phyloP scores from a whole-genome alignment of 2,113 vertebrate species.

The Stictonetta naevosa region DNA sequence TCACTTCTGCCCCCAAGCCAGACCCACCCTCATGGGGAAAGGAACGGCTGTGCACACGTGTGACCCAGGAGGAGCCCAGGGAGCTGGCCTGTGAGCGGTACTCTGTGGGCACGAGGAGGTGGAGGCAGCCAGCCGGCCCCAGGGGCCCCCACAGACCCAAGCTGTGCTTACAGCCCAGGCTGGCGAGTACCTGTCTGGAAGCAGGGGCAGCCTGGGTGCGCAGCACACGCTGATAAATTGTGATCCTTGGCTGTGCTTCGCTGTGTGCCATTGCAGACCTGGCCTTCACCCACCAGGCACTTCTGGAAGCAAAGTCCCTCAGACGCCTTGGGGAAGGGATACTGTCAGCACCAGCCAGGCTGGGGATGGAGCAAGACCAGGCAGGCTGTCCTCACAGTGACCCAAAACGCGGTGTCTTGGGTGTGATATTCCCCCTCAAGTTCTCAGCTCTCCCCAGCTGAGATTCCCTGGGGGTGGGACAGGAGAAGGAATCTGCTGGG shows the following conservation, averaged over 20 bases:
- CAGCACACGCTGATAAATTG: accelerated
- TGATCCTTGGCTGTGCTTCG: accelerated
- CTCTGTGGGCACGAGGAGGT: neutral
- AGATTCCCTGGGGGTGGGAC: neutral
- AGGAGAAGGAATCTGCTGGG: slow-evolving; percentile 39
- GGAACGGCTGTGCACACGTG: neutral
- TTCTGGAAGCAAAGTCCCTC: neutral
- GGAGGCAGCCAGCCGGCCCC: neutral
- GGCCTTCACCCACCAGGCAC: neutral
- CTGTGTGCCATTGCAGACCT: neutral
- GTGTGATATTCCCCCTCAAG: neutral
- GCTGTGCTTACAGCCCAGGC: neutral
- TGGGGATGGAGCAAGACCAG: neutral
- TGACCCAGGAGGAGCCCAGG: neutral
- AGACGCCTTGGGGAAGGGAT: neutral
- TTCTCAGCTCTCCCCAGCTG: neutral
- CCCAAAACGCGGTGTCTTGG: neutral
- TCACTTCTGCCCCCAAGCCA: neutral
- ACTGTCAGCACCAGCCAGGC: neutral
- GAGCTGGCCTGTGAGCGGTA: neutral
- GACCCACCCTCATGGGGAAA: accelerated
- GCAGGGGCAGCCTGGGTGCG: neutral
- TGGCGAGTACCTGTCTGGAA: neutral
- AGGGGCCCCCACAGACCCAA: neutral
- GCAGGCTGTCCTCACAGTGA: neutral